Conservation (phyloP, 2,797 vertebrate genomes). For the Varecia variegata region DNA sequence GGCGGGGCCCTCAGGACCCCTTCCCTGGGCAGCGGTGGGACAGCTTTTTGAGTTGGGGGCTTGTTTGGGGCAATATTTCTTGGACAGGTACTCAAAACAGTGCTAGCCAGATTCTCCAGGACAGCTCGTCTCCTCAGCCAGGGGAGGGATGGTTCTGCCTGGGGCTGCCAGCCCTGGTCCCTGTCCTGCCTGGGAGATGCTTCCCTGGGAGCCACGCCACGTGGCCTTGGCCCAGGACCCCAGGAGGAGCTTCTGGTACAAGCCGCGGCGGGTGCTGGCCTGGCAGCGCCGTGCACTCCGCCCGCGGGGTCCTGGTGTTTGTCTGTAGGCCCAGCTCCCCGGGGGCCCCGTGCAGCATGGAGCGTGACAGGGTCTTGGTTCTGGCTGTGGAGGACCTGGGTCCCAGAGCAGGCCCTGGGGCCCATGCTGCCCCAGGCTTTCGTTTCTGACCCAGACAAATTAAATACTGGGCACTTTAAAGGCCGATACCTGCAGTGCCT, state of each 20-base stretch:
- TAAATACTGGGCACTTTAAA: fast-evolving
- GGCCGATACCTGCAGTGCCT: fast-evolving
- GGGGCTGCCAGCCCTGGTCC: neutral
- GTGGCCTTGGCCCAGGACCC: neutral
- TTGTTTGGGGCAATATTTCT: neutral
- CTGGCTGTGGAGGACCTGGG: neutral
- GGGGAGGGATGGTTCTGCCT: neutral
- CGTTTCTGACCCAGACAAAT: neutral
- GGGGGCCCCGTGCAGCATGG: fast-evolving
- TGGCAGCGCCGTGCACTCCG: fast-evolving
- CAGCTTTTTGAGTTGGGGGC: neutral
- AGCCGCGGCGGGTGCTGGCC: neutral
- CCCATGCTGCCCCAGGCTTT: neutral
- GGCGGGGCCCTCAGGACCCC: neutral
- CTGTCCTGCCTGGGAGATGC: too few species aligned
- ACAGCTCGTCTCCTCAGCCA: fast-evolving
- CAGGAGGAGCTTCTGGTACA: neutral
- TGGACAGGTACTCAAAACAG: neutral
- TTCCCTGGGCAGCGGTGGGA: neutral
- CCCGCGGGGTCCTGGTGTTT: fast-evolving
- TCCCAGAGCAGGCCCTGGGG: neutral
- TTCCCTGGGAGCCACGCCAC: neutral
- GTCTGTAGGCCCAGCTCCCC: neutral
- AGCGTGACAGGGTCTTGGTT: neutral
- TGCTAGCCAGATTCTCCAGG: neutral